Percentiles rank a stretch among this genome's conserved stretches.
Evolutionary conservation across 1,140 invertebrate genomes (phyloP).

Genomic region (Heliconius hewitsoni): DNA sequence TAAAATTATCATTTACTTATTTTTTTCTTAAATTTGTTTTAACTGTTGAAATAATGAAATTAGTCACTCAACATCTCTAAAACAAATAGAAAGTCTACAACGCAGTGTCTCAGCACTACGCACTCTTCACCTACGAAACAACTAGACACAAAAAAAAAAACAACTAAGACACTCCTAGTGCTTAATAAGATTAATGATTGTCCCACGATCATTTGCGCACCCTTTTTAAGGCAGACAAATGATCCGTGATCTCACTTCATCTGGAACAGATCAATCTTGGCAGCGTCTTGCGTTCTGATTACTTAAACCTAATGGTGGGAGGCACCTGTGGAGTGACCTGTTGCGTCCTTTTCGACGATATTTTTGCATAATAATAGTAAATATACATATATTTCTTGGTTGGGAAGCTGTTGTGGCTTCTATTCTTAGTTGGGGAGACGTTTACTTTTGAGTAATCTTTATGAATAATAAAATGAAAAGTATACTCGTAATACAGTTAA

Average conservation of each 20-base stretch:
- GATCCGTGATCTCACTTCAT: slow-evolving; percentile 29
- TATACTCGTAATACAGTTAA: too few relatives aligned
- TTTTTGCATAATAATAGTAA: slow-evolving; percentile 12
- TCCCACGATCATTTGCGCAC: slow-evolving; percentile 8
- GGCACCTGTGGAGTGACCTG: slow-evolving; percentile 42
- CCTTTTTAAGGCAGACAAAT: slow-evolving; percentile 30
- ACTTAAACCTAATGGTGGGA: slow-evolving; percentile 31
- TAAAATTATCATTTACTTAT: too few relatives aligned
- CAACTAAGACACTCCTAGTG: neutral
- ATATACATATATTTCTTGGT: neutral
- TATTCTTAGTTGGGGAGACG: neutral
- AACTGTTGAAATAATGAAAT: too few relatives aligned
- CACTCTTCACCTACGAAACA: neutral
- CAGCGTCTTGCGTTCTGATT: slow-evolving; percentile 44
- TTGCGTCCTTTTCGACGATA: slow-evolving; percentile 5
- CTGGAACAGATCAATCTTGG: slow-evolving; percentile 47
- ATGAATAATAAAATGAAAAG: too few relatives aligned
- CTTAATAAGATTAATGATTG: neutral
- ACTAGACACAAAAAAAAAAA: neutral
- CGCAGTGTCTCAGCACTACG: neutral
- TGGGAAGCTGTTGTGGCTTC: neutral
- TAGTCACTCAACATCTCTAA: too few relatives aligned
- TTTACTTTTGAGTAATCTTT: neutral
- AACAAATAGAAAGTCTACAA: too few relatives aligned
- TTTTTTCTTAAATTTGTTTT: too few relatives aligned